Base-by-base conservation (phyloP, 1,140 invertebrate species). In the Eumaeus atala region DNA sequence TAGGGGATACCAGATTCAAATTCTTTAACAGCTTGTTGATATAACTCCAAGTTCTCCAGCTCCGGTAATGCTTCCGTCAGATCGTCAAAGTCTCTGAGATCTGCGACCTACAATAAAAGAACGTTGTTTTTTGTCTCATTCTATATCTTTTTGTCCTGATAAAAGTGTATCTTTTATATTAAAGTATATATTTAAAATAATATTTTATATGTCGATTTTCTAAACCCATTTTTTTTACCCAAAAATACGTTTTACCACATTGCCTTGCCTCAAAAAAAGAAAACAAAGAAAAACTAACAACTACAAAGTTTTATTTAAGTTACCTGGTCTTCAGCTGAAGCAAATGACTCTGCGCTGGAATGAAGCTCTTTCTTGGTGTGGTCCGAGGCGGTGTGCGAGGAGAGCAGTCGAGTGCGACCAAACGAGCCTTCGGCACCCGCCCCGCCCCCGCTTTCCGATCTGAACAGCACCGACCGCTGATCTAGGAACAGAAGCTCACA, bases 331-430 rank as follows among this genome's bases (percentile, higher is more conserved):
- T 96, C 92, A 0, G 96, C 96, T 0, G 96, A 98, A 21, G 96
- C 95, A 87, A 97, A 98, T 35, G 96, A 97, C 77, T 98, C 97
- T 0, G 94, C 92, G 0, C 94, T 95, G 58, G 95, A 95, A 59
- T 91, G 89, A 77, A 90, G 91, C 56, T 87, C 89, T 40, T 70
- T 72, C 42, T 69, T 64, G 62, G 75, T 76, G 68, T 75, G 76
- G 42, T 66, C 65, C 12, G 82, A 78, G 47, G 52, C 58, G 14
- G 79, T 78, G 70, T 82, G 76, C 47, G 78, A 72, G 48, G 81
- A 80, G 6, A 83, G 70, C 37, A 83, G 65, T 16, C 78, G 66
- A 42, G 69, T 56, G 54, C 78, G 77, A 1, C 65, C 74, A 47
- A 74, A 55, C 34, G 78, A 80, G 7, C 81, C 70, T 42, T 89